phyloP scores from a whole-genome alignment of 2,113 vertebrate genomes.

The Nestor notabilis region DNA sequence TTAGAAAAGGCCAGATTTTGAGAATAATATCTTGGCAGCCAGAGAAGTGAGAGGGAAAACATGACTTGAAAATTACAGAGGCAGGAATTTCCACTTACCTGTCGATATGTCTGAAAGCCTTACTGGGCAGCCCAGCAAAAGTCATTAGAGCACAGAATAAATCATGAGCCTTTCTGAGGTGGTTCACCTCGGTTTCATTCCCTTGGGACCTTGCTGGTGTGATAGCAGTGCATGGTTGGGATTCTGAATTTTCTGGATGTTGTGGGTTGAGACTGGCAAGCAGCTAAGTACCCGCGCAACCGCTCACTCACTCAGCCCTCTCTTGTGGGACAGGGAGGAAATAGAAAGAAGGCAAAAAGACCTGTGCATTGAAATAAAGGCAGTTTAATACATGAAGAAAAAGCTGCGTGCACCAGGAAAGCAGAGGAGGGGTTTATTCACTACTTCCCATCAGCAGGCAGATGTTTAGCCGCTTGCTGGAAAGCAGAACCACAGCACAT shows the following conservation, averaged over 20 bases:
- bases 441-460: fast-evolving
- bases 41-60: neutral
- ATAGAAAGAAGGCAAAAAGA: neutral
- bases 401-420: neutral
- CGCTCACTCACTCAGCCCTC: neutral
- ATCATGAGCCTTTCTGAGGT: neutral
- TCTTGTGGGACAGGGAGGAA: fast-evolving
- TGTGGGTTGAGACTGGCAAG: neutral
- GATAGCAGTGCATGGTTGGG: neutral
- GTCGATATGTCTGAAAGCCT: neutral
- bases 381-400: neutral
- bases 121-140: neutral
- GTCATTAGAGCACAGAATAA: neutral
- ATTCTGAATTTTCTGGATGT: neutral
- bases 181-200: neutral
- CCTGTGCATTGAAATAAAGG: neutral
- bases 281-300: neutral
- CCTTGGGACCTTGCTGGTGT: neutral
- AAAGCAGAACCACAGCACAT: neutral
- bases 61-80: neutral
- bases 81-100: neutral
- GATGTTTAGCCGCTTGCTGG: neutral
- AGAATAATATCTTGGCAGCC: neutral
- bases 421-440: neutral
- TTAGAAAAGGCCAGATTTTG: neutral